phyloP scores from a whole-genome alignment of 1,140 invertebrate genomes.

The Drosophila lacteicornis region DNA sequence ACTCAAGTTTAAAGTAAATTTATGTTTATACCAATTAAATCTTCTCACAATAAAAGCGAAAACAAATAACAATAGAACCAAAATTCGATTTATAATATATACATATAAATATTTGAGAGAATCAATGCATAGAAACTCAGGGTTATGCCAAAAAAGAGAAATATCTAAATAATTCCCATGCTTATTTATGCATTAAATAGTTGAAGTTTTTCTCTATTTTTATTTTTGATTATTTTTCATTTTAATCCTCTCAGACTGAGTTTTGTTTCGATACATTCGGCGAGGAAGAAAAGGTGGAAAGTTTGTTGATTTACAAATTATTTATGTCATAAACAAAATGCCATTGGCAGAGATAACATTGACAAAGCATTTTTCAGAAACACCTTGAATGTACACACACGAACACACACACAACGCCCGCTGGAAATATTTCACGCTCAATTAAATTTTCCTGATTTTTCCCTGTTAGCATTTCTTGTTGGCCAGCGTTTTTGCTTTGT shows the following conservation, averaged over 20 bases:
- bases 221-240: not conserved
- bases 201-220: not conserved
- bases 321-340: slow-evolving; percentile 42
- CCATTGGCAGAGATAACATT: slow-evolving; percentile 6
- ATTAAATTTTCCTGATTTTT: slow-evolving; percentile 64
- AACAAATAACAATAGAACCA: not conserved
- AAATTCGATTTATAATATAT: not conserved
- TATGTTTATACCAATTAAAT: no score
- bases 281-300: slow-evolving; percentile 8
- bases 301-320: slow-evolving; percentile 40
- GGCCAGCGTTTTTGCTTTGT: slow-evolving; percentile 5
- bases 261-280: not conserved
- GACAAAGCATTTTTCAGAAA: slow-evolving; percentile 19
- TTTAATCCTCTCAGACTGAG: slow-evolving; percentile 1
- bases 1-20: not conserved
- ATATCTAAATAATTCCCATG: slow-evolving; percentile 19
- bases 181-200: slow-evolving; percentile 22
- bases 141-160: not conserved
- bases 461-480: slow-evolving; percentile 10
- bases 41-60: not conserved
- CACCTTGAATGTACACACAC: slow-evolving; percentile 24
- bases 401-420: no score
- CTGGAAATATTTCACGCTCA: slow-evolving; percentile 70
- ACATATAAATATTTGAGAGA: not conserved
- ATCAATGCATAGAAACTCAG: not conserved